Percentiles rank a stretch among this genome's conserved stretches.
Evolutionary conservation across 2,797 vertebrate genomes (phyloP).

Genomic region (Sarcophilus harrisii): DNA sequence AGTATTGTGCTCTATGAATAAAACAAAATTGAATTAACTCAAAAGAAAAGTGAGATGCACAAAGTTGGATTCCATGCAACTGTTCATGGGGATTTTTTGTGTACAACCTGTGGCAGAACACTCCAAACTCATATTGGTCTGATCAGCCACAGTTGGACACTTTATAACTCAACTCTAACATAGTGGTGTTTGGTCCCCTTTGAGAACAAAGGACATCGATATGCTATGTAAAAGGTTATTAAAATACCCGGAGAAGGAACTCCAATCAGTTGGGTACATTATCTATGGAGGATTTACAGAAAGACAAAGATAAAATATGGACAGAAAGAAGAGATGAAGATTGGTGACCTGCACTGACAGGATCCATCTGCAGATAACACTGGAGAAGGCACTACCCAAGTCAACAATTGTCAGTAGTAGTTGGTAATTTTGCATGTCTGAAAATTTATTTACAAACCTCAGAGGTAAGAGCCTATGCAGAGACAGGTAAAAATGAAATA

Average conservation of each 20-base stretch:
- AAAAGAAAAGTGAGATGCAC: no score
- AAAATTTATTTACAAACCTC: conserved; percentile 47
- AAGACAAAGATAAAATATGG: neutral
- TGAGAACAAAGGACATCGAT: neutral
- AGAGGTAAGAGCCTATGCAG: neutral
- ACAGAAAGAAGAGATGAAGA: neutral
- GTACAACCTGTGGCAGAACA: no score
- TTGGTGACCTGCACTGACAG: neutral
- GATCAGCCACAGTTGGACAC: no score
- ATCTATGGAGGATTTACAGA: neutral
- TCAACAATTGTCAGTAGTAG: neutral
- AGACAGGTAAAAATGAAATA: neutral
- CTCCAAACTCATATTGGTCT: no score
- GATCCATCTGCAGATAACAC: neutral
- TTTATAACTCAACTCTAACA: no score
- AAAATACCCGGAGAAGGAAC: neutral
- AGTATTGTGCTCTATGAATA: no score
- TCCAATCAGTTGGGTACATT: neutral
- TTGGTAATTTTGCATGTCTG: conserved; percentile 37
- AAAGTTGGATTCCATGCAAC: no score
- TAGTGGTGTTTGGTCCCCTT: neutral
- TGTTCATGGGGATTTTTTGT: no score
- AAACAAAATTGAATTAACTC: no score
- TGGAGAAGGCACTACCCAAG: neutral
- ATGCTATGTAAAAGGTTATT: neutral